Evolutionary conservation across 1,140 invertebrate species (phyloP), one percentile per base, ranked within the genome.

Genomic region (Neoseiulus cucumeris): DNA sequence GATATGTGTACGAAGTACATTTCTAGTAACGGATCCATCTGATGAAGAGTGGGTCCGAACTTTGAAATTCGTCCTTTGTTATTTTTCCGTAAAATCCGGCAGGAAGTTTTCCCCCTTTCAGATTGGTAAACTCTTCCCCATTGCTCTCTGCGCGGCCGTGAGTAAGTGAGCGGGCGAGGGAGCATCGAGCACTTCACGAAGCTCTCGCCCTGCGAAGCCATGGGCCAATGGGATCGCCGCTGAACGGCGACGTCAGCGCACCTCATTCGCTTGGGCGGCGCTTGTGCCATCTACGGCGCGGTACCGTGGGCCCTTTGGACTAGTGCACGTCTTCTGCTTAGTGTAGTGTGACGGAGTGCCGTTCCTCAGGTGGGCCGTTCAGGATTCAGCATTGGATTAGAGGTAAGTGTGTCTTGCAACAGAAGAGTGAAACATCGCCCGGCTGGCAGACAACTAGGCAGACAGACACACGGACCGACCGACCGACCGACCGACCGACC

Each of bases 281-380:
- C 51, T 59, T 29, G 51, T 33, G 51, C 25, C 33, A 33, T 33
- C 51, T 59, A 25, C 51, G 51, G 51, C 51, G 14, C 22, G 51
- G 51, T 59, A 47, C 51, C 25, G 51, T 25, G 22, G 51, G 51
- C 22, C 51, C 25, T 25, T 33, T 25, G 51, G 25, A 39, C 33
- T 39, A 59, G 51, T 59, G 51, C 51, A 59, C 51, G 51, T 59
- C 51, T 59, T 59, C 51, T 59, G 51, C 51, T 33, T 59, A 59
- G 51, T 59, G 25, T 59, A 59, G 51, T 59, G 51, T 59, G 51
- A 59, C 51, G 25, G 51, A 59, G 22, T 59, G 51, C 33, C 51
- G 51, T 33, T 59, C 51, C 51, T 59, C 51, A 59, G 51, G 51
- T 59, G 51, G 51, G 25, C 51, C 25, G 51, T 59, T 25, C 14